Percentiles rank a stretch among this genome's conserved stretches.
These are phyloP conservation scores for Xyrichtys novacula DNA, from an alignment of 2,797 vertebrate genomes.

Conservation along the genomic window DNA sequence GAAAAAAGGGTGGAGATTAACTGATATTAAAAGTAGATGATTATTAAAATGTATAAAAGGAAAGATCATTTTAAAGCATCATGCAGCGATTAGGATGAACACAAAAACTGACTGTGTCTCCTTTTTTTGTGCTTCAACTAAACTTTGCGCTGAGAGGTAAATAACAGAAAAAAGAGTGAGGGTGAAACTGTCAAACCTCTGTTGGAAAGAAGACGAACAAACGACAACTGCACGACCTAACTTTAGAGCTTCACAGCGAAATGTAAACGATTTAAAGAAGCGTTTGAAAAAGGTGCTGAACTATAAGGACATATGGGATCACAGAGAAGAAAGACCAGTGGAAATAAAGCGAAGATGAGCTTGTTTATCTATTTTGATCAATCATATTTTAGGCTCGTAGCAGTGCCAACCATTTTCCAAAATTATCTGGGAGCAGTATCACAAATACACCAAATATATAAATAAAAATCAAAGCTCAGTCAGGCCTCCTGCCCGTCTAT, in stretches of 20 bases:
- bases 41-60: too few species aligned
- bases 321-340: conserved; percentile 1
- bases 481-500: conserved; percentile 17
- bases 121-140: too few species aligned
- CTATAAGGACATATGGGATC: background rate
- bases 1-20: too few species aligned
- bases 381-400: background rate
- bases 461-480: conserved; percentile 52
- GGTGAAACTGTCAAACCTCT: too few species aligned
- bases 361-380: background rate
- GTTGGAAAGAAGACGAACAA: background rate
- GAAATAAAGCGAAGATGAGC: background rate
- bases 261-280: background rate
- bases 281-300: background rate
- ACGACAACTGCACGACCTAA: background rate
- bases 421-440: too few species aligned
- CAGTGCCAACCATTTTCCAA: background rate
- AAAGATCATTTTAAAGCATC: too few species aligned
- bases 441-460: background rate
- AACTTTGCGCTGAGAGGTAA: background rate
- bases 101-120: too few species aligned
- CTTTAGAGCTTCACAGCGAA: background rate
- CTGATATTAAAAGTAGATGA: too few species aligned
- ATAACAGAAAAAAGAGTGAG: too few species aligned
- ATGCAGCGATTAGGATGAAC: too few species aligned